These are phyloP conservation scores for Spinus pinus DNA, from an alignment of 2,797 vertebrate genomes.

Conservation along the genomic window DNA sequence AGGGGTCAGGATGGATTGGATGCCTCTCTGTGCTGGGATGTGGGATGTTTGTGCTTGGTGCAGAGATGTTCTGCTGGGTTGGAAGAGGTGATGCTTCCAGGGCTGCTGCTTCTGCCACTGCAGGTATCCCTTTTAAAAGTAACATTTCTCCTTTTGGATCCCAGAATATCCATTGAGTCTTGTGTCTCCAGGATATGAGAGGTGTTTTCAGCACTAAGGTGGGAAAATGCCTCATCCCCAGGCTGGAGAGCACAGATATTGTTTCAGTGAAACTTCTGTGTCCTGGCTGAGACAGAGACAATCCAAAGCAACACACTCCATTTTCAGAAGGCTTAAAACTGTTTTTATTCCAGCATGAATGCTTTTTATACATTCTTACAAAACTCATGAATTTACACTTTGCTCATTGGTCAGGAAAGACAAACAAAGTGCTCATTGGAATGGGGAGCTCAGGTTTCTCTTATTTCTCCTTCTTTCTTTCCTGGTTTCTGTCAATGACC, in stretches of 20 bases:
- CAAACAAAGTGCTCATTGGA: background rate
- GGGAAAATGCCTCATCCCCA: background rate
- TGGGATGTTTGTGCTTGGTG: background rate
- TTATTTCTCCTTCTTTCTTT: background rate
- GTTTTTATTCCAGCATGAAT: background rate
- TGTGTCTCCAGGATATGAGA: background rate
- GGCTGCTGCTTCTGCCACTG: background rate
- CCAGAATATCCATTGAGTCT: rapidly evolving
- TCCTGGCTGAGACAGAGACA: background rate
- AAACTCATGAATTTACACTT: background rate
- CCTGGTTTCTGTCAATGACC: background rate
- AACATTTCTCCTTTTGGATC: background rate
- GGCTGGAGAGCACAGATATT: background rate
- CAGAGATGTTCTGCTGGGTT: rapidly evolving
- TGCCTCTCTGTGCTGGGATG: background rate
- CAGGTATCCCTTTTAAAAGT: background rate
- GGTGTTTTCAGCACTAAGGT: background rate
- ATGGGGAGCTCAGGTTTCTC: background rate
- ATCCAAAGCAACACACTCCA: background rate
- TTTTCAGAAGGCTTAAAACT: background rate
- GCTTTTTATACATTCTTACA: background rate
- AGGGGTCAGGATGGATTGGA: background rate
- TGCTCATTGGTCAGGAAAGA: background rate
- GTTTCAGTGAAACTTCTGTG: background rate
- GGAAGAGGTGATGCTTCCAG: background rate